Evolutionary conservation across 2,113 vertebrate species (phyloP).

Genomic region (Anarhynchus alexandrinus): DNA sequence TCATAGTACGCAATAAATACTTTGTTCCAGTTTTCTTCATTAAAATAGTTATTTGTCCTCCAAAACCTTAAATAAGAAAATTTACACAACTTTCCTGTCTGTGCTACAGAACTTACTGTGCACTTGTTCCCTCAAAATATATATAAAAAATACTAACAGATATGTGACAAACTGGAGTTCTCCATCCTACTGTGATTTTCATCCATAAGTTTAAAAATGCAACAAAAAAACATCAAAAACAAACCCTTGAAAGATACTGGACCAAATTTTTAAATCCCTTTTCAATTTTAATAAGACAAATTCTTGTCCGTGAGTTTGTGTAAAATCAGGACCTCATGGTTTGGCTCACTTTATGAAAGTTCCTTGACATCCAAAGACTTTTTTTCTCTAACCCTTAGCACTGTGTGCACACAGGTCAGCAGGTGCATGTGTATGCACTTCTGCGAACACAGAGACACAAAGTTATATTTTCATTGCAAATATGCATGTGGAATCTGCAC

Average conservation of each 20-base stretch:
- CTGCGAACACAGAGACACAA: neutral
- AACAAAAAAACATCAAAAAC: neutral
- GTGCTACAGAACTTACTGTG: neutral
- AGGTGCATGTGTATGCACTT: neutral
- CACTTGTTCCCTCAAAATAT: neutral
- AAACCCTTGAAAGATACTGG: neutral
- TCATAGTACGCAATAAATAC: neutral
- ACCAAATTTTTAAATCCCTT: neutral
- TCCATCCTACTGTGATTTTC: neutral
- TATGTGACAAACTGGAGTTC: neutral
- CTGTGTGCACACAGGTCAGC: neutral
- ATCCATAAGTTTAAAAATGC: neutral
- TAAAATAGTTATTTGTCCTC: neutral
- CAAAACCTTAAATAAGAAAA: neutral
- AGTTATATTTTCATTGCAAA: neutral
- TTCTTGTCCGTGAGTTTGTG: neutral
- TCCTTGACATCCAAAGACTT: neutral
- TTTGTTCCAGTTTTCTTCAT: neutral
- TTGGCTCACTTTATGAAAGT: neutral
- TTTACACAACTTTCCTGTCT: neutral
- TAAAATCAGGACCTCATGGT: neutral
- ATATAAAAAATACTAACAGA: neutral
- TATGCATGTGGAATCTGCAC: neutral
- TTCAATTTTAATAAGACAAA: neutral
- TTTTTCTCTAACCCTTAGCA: neutral